phyloP scores from a whole-genome alignment of 2,888 invertebrate genomes.

The Meloe dianella region DNA sequence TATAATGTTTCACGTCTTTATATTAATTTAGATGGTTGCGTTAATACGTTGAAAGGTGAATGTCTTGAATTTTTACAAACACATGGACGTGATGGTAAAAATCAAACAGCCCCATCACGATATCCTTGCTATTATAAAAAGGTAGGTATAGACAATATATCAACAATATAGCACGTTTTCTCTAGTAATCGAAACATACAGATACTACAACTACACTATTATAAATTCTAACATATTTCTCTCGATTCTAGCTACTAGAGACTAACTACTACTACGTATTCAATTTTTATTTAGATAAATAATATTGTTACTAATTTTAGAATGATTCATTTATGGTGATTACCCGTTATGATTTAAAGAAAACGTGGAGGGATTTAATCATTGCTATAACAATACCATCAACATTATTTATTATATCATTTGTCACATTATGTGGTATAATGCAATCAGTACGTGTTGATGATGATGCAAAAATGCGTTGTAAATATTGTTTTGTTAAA shows the following conservation, averaged over 20 bases:
- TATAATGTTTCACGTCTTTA: conserved; percentile 69
- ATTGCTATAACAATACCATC: conserved; percentile 81
- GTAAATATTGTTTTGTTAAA: conserved; percentile 64
- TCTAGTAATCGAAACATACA: no score
- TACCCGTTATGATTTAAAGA: conserved; percentile 65
- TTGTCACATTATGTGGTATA: conserved; percentile 69
- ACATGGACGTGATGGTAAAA: conserved; percentile 68
- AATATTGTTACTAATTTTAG: conserved; percentile 53
- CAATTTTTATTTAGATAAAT: no score
- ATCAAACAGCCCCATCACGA: conserved; percentile 67
- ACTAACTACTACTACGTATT: no score
- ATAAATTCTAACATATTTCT: no score
- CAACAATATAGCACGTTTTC: no score
- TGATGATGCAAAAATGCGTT: conserved; percentile 77
- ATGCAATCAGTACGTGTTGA: conserved; percentile 76
- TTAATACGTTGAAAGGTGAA: conserved; percentile 69
- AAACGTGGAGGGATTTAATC: conserved; percentile 56
- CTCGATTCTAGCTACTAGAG: no score
- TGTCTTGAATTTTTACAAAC: conserved; percentile 65
- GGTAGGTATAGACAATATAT: conserved; percentile 50
- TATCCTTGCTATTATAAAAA: conserved; percentile 69
- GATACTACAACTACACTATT: no score
- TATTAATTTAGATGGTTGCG: conserved; percentile 71
- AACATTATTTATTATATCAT: conserved; percentile 70
- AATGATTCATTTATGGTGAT: conserved; percentile 66